A percentile compares a stretch with the other conserved stretches of the same genome.
Evolutionary conservation across 2,797 vertebrate species (phyloP).

Genomic region (Benthosema pterotum): DNA sequence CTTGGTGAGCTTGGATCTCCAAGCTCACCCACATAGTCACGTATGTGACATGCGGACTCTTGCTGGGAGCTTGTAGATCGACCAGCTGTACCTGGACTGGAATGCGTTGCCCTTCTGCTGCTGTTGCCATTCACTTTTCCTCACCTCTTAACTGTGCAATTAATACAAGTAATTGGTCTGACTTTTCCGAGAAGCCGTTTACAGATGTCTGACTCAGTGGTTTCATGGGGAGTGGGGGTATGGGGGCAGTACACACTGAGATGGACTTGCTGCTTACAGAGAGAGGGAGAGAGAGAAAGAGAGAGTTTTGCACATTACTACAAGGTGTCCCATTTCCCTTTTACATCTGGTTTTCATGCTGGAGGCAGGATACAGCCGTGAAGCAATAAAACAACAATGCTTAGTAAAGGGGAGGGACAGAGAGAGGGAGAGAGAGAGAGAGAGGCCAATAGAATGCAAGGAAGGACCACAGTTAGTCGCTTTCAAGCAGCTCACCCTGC

Average conservation of each 20-base stretch:
- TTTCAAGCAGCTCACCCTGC: conserved; percentile 41
- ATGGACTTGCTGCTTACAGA: conserved; percentile 24
- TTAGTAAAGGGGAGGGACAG: conserved; percentile 44
- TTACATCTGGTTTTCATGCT: conserved; percentile 79
- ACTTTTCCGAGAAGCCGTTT: conserved; percentile 46
- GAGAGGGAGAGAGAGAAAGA: conserved; percentile 7
- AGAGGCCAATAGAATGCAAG: neutral
- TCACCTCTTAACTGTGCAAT: conserved; percentile 55
- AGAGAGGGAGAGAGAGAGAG: conserved; percentile 5
- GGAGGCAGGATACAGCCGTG: conserved; percentile 63
- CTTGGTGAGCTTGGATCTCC: too few species aligned
- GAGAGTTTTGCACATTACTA: conserved; percentile 28
- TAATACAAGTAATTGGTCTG: conserved; percentile 63
- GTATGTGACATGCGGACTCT: too few species aligned
- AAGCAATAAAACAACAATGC: conserved; percentile 61
- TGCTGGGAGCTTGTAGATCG: too few species aligned
- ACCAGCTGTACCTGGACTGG: conserved; percentile 53
- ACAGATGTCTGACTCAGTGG: conserved; percentile 52
- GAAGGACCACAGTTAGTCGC: conserved; percentile 29
- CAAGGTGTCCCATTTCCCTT: conserved; percentile 55
- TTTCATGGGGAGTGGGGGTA: conserved; percentile 7
- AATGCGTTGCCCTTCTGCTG: conserved; percentile 41
- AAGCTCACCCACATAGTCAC: too few species aligned
- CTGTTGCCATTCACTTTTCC: conserved; percentile 44
- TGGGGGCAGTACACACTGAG: conserved; percentile 22